Evolutionary conservation across 2,888 invertebrate species (phyloP).

Genomic region (Pachycephus smyrnensis): DNA sequence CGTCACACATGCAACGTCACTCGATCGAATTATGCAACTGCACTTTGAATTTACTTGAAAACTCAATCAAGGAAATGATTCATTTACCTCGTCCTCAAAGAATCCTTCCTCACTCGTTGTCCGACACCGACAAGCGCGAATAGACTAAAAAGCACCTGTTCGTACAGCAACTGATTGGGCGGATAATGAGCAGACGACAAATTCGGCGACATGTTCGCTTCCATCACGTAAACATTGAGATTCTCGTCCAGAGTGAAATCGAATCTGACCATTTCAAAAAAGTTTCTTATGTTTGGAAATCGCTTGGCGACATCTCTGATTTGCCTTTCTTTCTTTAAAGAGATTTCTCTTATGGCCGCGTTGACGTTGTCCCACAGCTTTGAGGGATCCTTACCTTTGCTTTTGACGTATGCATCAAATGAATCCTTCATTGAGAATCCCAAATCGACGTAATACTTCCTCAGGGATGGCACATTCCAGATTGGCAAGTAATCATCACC

Average conservation of each 20-base stretch:
- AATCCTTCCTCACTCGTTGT: slow-evolving; percentile 66
- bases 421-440: slow-evolving; percentile 89
- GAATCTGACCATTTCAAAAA: slow-evolving; percentile 95
- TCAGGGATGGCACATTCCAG: slow-evolving; percentile 89
- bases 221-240: slow-evolving; percentile 88
- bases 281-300: slow-evolving; percentile 70
- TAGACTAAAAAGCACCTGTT: slow-evolving; percentile 90
- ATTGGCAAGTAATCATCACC: slow-evolving; percentile 94
- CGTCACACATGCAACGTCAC: slow-evolving; percentile 17
- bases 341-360: slow-evolving; percentile 79
- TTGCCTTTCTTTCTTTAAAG: slow-evolving; percentile 78
- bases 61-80: slow-evolving; percentile 28
- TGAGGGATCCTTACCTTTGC: slow-evolving; percentile 77
- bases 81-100: slow-evolving; percentile 65
- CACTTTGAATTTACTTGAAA: background rate
- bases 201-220: slow-evolving; percentile 99
- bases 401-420: slow-evolving; percentile 81
- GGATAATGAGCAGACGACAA: slow-evolving; percentile 92
- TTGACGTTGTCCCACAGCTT: slow-evolving; percentile 85
- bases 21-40: background rate
- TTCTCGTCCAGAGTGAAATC: slow-evolving; percentile 93
- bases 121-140: slow-evolving; percentile 84
- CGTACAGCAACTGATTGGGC: slow-evolving; percentile 89
- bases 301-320: slow-evolving; percentile 73
- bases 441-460: slow-evolving; percentile 76